Base-by-base conservation (phyloP, 2,888 invertebrate species). In the Gerris lacustris region DNA sequence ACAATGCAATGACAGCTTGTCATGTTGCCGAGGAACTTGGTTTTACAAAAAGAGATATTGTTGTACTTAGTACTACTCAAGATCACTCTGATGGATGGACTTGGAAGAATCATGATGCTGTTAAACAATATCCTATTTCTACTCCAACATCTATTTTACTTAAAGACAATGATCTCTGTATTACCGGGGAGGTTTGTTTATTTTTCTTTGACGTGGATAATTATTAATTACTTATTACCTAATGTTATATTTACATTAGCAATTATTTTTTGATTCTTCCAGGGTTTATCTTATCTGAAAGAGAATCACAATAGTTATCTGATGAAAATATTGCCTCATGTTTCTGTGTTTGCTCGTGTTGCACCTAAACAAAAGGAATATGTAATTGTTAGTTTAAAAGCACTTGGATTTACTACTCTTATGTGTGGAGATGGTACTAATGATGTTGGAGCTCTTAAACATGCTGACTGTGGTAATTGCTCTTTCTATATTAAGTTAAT, bases 341-440 rank as follows among this genome's bases (percentile, higher is more conserved):
- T 98, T 9, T 89, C 90, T 69, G 92, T 99, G 4, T 99, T 93
- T 81, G 99, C 99, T 1, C 85, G 99, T 77, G 96, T 98, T 78
- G 96, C 96, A 2, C 99, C 99, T 0, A 99, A 99, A 80, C 99
- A 99, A 80, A 99, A 99, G 82, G 98, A 99, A 82, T 90, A 88
- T 79, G 91, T 98, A 4, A 90, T 99, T 66, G 91, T 94, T 7
- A 88, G 91, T 6, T 82, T 99, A 69, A 97, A 95, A 79, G 85
- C 87, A 45, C 82, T 92, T 11, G 99, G 99, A 6, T 94, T 87
- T 78, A 87, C 87, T 5, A 96, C 97, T 0, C 83, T 99, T 4
- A 99, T 99, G 99, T 99, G 99, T 79, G 99, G 99, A 2, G 99
- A 99, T 82, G 99, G 99, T 70, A 99, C 99, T 1, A 99, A 99